Evolutionary conservation across 2,113 vertebrate genomes (phyloP), one percentile per base, ranked within the genome.

Genomic region (Mohoua ochrocephala): DNA sequence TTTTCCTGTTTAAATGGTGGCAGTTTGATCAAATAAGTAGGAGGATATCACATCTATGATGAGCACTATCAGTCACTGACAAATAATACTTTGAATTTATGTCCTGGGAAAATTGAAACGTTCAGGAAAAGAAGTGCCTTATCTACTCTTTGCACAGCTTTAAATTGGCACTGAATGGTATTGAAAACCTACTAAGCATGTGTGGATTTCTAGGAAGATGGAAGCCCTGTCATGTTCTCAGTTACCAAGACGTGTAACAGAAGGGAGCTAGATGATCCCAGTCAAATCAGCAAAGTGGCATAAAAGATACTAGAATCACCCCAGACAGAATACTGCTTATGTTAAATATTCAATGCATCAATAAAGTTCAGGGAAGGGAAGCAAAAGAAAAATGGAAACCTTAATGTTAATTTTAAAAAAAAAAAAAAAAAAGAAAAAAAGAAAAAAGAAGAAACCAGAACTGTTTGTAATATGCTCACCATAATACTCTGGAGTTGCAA

Each of bases 401-500:
- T 53, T 57, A 27, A 50, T 30, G 5, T n/a, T 65, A 11, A 24
- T 27, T 31, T 16, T 15, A 37, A 37, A 39, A 39, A 39, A 39
- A 50, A 75, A 15, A 15, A 12, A 63, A 37, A 3, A 4, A 44
- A 52, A 52, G 14, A 11, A 7, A 44, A 49, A 31, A 80, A 30
- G 2, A 27, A 44, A 63, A 19, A 65, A 24, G 7, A 42, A 30
- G 0, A 71, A 82, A 57, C 2, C 33, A 61, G 56, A 74, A 47
- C 35, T 35, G 15, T 31, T 56, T 57, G 9, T 53, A 56, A 63
- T 56, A 88, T 78, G 49, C 98, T 98, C 59, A 98, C 98, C 97
- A 42, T 97, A 77, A 54, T 98, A 97, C 30, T 98, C 98, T 73
- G 95, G 97, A 26, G 97, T 98, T 89, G 98, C 96, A 86, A 98